Conservation (phyloP, 2,888 invertebrate species). For the Melolontha melolontha region DNA sequence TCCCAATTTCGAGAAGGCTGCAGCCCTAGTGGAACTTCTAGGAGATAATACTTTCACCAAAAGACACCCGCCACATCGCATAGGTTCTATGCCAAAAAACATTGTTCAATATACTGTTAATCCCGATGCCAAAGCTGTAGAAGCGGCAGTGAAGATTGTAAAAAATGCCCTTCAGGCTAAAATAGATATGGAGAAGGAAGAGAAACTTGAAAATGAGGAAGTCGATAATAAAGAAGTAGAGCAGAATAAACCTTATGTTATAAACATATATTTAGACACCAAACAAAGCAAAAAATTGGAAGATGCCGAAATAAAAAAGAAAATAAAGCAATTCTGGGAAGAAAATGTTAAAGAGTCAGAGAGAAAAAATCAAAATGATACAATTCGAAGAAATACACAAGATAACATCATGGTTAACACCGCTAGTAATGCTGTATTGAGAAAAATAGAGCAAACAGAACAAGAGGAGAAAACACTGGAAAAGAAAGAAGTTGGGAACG, state of each 20-base stretch:
- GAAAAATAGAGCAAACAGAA: too few species aligned
- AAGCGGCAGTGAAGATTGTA: constrained; percentile 12
- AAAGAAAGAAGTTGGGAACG: neutral
- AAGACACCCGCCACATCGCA: neutral
- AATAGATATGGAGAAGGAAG: neutral
- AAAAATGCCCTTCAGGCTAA: neutral
- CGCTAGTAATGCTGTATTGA: too few species aligned
- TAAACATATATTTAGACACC: constrained; percentile 39
- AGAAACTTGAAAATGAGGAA: neutral
- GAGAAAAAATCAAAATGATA: neutral
- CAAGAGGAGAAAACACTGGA: neutral
- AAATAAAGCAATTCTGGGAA: constrained; percentile 27
- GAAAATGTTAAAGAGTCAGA: neutral
- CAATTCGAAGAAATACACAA: too few species aligned
- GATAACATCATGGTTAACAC: too few species aligned
- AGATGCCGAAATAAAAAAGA: constrained; percentile 18
- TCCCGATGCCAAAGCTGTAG: neutral
- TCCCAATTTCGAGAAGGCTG: constrained; percentile 25
- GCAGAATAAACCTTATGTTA: constrained; percentile 16
- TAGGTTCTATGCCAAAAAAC: constrained; percentile 4
- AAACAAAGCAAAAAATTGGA: constrained; percentile 20
- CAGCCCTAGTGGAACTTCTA: constrained; percentile 13
- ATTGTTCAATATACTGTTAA: neutral
- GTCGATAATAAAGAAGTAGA: neutral
- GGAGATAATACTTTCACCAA: neutral